Percentiles rank a stretch among this genome's conserved stretches.
These are phyloP conservation scores for Melanotus villosus DNA, from an alignment of 2,888 invertebrate genomes.

Conservation along the genomic window DNA sequence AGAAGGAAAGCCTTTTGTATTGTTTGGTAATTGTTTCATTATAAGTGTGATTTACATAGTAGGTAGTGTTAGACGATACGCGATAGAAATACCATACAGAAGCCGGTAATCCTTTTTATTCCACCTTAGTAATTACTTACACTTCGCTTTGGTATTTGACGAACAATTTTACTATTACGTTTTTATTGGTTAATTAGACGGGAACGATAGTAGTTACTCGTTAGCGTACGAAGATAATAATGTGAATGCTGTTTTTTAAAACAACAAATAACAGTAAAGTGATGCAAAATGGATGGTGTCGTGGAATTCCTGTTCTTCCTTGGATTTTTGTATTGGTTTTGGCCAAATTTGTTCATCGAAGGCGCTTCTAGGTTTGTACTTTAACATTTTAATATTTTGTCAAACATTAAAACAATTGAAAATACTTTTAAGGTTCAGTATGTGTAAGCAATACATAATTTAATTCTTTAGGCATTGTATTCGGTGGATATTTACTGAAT, in stretches of 20 bases:
- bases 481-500: no score
- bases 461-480: no score
- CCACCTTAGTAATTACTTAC: neutral
- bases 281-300: conserved; percentile 58
- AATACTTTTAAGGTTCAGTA: no score
- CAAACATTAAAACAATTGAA: no score
- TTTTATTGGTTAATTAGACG: conserved; percentile 29
- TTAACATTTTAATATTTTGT: no score
- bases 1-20: conserved; percentile 12
- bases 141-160: conserved; percentile 13
- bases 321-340: conserved; percentile 62
- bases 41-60: conserved; percentile 11
- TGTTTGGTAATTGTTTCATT: conserved; percentile 14
- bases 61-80: neutral
- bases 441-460: no score
- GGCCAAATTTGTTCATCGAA: conserved; percentile 61
- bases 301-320: conserved; percentile 61
- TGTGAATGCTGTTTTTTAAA: conserved; percentile 6
- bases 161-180: conserved; percentile 27
- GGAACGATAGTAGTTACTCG: conserved; percentile 15
- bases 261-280: neutral
- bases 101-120: conserved; percentile 8
- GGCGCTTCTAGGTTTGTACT: conserved; percentile 61
- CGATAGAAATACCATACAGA: neutral
- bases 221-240: conserved; percentile 5